phyloP scores from a whole-genome alignment of 2,113 vertebrate genomes.

The Myotis yumanensis region DNA sequence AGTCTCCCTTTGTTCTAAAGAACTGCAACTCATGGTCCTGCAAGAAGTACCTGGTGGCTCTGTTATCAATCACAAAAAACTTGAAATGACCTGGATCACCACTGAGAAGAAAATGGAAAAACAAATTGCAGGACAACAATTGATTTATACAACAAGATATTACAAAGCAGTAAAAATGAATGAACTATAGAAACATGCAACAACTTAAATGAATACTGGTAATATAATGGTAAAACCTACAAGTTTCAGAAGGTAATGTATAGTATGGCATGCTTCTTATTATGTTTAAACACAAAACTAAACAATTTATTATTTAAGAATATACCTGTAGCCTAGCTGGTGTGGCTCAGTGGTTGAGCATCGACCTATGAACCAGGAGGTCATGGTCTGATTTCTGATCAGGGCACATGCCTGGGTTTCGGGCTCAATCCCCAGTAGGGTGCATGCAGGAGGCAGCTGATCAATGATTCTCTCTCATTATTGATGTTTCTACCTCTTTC shows the following conservation, averaged over 20 bases:
- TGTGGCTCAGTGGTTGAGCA: too few species aligned
- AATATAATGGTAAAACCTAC: not conserved
- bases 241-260: not conserved
- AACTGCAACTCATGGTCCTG: not conserved
- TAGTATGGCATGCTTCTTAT: not conserved
- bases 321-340: not conserved
- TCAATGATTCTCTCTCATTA: too few species aligned
- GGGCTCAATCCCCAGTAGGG: too few species aligned
- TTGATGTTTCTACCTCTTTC: too few species aligned
- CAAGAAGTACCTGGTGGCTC: not conserved
- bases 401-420: too few species aligned
- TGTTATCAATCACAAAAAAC: constrained; percentile 11
- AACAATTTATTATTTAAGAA: constrained; percentile 4
- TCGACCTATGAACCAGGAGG: too few species aligned
- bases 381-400: too few species aligned
- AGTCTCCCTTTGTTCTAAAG: not conserved
- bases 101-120: constrained; percentile 32
- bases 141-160: not conserved
- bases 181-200: not conserved
- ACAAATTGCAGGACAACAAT: not conserved
- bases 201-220: not conserved
- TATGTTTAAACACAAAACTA: not conserved
- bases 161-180: constrained; percentile 33
- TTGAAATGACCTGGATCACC: not conserved
- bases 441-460: too few species aligned